Evolutionary conservation across 2,113 vertebrate genomes (phyloP), one percentile per base, ranked within the genome.

Genomic region (Eretmochelys imbricata): DNA sequence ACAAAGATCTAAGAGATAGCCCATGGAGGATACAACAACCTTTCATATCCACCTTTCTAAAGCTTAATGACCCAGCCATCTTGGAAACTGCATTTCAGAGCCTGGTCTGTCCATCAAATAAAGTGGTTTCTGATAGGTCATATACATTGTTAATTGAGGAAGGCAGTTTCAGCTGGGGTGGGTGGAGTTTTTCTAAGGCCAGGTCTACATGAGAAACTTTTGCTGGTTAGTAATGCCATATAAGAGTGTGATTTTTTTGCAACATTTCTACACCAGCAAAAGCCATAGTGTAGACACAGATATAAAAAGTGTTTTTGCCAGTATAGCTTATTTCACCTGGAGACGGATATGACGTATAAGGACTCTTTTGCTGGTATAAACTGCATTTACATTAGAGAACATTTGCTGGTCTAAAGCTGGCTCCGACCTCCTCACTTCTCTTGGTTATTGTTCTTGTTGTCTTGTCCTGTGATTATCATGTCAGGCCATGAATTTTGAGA

Each of bases 201-300:
- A 91, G 69, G 14, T 94, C 90, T 93, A 84, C 89, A 79, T 85
- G 82, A 93, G 86, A 80, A 93, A 90, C 0, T 7, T 93, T 42
- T 80, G 27, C 89, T 89, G 59, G 51, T 55, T 95, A 96, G 88
- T 79, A 76, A 80, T 84, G 76, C 94, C 82, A 84, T 87, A 84
- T 81, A 91, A 46, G 87, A 94, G 89, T 91, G 89, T 97, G 94
- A 80, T 93, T 93, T 95, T 91, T 97, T 90, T 11, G 91, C 29
- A 0, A 46, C 1, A 3, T 87, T 72, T 91, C 83, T 27, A 69
- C 84, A 50, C 16, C 93, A 91, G 82, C 84, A 87, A 84, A 11
- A 94, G 42, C 24, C 82, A 48, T 87, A 84, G 87, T 19, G 29
- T 78, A 82, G 87, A 93, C 51, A 84, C 5, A 92, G 55, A 91